Evolutionary conservation across 1,140 invertebrate species (phyloP).

Genomic region (Chlorops oryzae): DNA sequence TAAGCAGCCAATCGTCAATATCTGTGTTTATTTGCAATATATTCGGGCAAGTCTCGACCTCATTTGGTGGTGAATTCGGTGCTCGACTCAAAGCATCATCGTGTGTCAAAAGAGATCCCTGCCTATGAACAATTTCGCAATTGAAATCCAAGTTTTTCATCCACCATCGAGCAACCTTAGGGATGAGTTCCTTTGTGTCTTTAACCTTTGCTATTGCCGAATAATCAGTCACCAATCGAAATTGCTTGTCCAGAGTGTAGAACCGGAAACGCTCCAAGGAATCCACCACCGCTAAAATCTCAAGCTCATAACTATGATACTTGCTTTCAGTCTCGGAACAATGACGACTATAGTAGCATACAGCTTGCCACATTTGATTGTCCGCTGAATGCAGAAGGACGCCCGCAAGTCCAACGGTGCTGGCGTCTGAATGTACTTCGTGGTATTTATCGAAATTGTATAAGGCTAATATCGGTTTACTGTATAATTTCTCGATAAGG

Average conservation of each 20-base stretch:
- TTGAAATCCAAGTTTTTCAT: slow-evolving; percentile 1
- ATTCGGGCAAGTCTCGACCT: neutral
- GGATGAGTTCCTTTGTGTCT: neutral
- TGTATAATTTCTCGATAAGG: no score
- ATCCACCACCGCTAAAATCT: no score
- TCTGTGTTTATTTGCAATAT: neutral
- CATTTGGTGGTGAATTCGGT: neutral
- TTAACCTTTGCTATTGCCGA: neutral
- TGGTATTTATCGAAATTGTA: no score
- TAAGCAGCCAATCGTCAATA: slow-evolving; percentile 1
- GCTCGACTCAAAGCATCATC: slow-evolving; percentile 1
- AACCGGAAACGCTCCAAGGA: no score
- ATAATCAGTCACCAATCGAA: slow-evolving; percentile 3
- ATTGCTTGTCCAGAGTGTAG: neutral
- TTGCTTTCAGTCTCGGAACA: no score
- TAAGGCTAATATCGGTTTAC: no score
- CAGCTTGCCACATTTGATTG: no score
- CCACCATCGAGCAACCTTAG: neutral
- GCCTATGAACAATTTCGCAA: neutral
- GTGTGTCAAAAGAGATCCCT: neutral
- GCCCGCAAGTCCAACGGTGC: no score
- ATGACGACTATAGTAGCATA: no score
- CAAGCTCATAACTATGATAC: no score
- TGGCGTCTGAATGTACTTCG: no score
- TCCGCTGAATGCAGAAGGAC: no score